phyloP scores from a whole-genome alignment of 2,797 vertebrate species.

The Pseudochaenichthys georgianus region DNA sequence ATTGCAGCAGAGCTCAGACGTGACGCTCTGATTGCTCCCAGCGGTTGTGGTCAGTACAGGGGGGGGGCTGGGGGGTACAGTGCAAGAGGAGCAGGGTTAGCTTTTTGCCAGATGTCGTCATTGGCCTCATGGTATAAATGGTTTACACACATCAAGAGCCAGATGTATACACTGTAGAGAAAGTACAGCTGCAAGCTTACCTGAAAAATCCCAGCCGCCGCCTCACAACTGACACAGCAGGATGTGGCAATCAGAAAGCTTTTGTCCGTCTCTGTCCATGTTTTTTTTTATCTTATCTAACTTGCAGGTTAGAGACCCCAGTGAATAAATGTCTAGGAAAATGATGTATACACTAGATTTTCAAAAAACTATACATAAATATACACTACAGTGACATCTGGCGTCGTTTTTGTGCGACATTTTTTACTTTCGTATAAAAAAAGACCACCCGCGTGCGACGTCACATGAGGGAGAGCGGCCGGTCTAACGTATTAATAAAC shows the following conservation, averaged over 20 bases:
- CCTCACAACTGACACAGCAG: conserved; percentile 13
- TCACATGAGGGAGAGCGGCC: too few species aligned
- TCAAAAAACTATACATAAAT: too few species aligned
- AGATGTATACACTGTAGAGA: conserved; percentile 40
- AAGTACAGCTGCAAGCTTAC: conserved; percentile 33
- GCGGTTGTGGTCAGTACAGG: conserved; percentile 74
- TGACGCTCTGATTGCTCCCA: conserved; percentile 81
- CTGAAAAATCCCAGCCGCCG: conserved; percentile 22
- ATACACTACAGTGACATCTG: too few species aligned
- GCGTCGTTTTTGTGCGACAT: too few species aligned
- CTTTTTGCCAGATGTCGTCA: conserved; percentile 80
- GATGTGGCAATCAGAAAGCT: not conserved
- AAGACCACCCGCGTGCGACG: too few species aligned
- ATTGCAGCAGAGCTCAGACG: conserved; percentile 74
- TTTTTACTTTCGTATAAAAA: too few species aligned
- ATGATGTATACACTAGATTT: too few species aligned
- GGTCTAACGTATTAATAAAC: too few species aligned
- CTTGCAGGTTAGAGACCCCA: too few species aligned
- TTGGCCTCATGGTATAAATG: conserved; percentile 32
- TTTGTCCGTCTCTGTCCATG: not conserved
- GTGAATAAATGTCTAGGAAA: too few species aligned
- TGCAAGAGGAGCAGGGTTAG: conserved; percentile 45
- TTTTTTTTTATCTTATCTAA: not conserved
- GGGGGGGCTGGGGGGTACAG: conserved; percentile 31
- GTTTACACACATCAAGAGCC: conserved; percentile 31